Evolutionary conservation across 2,113 vertebrate species (phyloP).

Genomic region (Myiopsitta monachus): DNA sequence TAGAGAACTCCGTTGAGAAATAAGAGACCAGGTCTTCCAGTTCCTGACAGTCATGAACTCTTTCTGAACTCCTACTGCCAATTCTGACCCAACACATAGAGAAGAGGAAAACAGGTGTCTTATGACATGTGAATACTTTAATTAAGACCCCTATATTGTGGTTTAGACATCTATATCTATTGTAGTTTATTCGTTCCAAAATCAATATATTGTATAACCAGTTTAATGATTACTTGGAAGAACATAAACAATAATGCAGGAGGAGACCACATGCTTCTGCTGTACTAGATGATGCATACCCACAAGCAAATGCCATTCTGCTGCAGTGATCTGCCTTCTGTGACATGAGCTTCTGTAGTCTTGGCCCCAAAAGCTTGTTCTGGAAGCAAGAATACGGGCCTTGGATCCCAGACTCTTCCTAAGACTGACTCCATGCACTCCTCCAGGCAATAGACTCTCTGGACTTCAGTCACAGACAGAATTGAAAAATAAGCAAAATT

Average conservation of each 20-base stretch:
- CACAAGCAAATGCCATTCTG: background rate
- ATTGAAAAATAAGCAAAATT: background rate
- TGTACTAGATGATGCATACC: background rate
- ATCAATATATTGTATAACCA: background rate
- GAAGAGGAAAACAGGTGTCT: background rate
- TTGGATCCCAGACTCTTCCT: background rate
- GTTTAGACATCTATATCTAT: background rate
- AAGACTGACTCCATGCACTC: background rate
- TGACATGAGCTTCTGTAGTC: background rate
- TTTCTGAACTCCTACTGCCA: background rate
- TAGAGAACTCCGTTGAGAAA: background rate
- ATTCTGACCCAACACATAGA: background rate
- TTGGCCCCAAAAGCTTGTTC: background rate
- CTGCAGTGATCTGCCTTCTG: background rate
- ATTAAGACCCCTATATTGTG: accelerated
- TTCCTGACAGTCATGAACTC: background rate
- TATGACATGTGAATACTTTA: background rate
- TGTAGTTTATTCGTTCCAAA: background rate
- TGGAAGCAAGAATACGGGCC: background rate
- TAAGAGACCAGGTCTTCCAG: background rate
- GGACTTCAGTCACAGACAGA: background rate
- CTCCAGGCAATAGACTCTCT: background rate
- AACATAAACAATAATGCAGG: background rate
- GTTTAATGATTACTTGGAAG: background rate
- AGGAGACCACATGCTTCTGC: background rate